Conservation (phyloP, 2,113 vertebrate genomes). For the Barbus barbus region DNA sequence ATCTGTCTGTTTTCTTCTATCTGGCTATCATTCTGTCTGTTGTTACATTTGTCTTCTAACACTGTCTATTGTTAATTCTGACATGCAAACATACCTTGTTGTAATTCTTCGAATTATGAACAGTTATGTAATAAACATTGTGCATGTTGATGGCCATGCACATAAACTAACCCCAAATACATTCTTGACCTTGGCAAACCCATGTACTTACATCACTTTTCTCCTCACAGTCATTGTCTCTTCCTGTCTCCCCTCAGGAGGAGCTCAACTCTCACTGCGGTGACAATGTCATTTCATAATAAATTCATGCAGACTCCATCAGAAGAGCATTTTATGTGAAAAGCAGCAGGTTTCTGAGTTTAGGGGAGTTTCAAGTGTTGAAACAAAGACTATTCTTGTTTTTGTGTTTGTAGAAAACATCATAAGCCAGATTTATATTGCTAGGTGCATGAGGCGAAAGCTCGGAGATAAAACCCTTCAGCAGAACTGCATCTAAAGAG, state of each 20-base stretch:
- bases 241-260: not conserved
- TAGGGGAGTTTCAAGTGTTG: not conserved
- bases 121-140: not conserved
- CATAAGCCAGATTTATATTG: not conserved
- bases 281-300: slow-evolving; percentile 24
- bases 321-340: not conserved
- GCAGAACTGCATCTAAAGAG: not conserved
- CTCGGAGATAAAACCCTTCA: slow-evolving; percentile 3
- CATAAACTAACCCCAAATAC: not conserved
- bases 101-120: not conserved
- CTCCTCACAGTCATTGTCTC: not conserved
- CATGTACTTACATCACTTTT: not conserved
- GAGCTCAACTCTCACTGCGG: not conserved
- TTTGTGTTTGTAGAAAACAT: not conserved
- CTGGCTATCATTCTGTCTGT: not conserved
- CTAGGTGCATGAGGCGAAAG: not conserved
- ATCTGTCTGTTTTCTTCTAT: not conserved
- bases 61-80: not conserved
- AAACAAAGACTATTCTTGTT: not conserved
- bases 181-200: not conserved
- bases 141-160: not conserved
- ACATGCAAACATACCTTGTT: not conserved
- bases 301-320: slow-evolving; percentile 15
- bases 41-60: not conserved
- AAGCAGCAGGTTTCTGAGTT: not conserved